Percentiles rank a stretch among this genome's conserved stretches.
Conservation (phyloP, 2,113 vertebrate species). For the Cephalopholis sonnerati region DNA sequence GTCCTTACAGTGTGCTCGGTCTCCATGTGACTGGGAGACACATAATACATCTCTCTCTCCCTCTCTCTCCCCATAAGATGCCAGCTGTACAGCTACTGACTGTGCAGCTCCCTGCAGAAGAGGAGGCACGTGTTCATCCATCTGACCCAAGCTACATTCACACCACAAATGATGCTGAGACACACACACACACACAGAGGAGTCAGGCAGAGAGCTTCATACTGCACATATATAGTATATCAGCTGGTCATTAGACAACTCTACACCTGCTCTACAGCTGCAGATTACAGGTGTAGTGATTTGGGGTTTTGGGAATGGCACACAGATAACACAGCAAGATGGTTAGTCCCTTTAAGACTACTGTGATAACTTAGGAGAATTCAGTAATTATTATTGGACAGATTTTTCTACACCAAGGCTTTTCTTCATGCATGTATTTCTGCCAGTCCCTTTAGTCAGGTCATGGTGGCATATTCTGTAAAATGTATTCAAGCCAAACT, state of each 20-base stretch:
- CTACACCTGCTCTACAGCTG: constrained; percentile 1
- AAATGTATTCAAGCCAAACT: background rate
- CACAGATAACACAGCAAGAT: background rate
- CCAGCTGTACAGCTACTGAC: constrained; percentile 65
- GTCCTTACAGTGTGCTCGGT: constrained; percentile 12
- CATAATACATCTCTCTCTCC: constrained; percentile 43
- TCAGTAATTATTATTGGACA: background rate
- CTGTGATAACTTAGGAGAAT: background rate
- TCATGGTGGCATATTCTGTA: background rate
- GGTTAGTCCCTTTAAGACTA: background rate
- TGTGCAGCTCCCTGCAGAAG: constrained; percentile 69
- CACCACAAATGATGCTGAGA: constrained; percentile 48
- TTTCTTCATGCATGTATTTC: background rate
- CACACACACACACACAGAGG: constrained; percentile 32
- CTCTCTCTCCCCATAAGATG: constrained; percentile 49
- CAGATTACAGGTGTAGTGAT: constrained; percentile 7
- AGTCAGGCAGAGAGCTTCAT: constrained; percentile 13
- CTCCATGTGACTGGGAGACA: constrained; percentile 56
- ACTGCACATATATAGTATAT: constrained; percentile 9
- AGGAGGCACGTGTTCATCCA: constrained; percentile 79
- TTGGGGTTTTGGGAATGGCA: background rate
- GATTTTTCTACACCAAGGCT: background rate
- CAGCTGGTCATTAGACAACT: constrained; percentile 20
- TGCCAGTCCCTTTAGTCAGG: background rate
- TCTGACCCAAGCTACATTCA: constrained; percentile 73